A percentile compares a stretch with the other conserved stretches of the same genome.
phyloP scores from a whole-genome alignment of 2,888 invertebrate species.

The Xanthorhoe designata region DNA sequence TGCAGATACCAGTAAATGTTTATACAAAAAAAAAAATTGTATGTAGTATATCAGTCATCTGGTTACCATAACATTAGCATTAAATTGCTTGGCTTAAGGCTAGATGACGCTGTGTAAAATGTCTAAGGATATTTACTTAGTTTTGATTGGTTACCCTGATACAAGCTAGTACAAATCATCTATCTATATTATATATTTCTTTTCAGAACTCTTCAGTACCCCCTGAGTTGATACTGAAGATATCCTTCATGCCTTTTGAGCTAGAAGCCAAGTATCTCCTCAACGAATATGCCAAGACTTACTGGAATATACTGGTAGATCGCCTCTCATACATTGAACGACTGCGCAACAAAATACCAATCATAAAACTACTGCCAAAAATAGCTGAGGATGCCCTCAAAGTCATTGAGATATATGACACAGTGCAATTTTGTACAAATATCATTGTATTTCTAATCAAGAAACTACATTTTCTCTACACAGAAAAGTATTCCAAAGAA shows the following conservation, averaged over 20 bases:
- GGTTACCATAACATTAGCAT: too few species aligned
- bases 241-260: slow-evolving; percentile 75
- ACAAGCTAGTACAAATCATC: too few species aligned
- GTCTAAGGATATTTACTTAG: too few species aligned
- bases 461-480: slow-evolving; percentile 66
- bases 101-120: too few species aligned
- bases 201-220: slow-evolving; percentile 64
- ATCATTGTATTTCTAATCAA: slow-evolving; percentile 64
- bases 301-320: slow-evolving; percentile 73
- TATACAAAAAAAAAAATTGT: too few species aligned
- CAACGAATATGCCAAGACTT: slow-evolving; percentile 68
- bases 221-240: slow-evolving; percentile 68
- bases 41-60: too few species aligned
- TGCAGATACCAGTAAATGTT: too few species aligned
- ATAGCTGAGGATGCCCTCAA: slow-evolving; percentile 63
- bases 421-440: slow-evolving; percentile 60
- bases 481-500: slow-evolving; percentile 51
- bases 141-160: too few species aligned
- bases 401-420: slow-evolving; percentile 64
- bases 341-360: slow-evolving; percentile 56
- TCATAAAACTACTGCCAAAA: slow-evolving; percentile 66
- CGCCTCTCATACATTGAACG: slow-evolving; percentile 67
- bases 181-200: not conserved
- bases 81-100: too few species aligned
- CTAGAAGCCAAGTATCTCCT: slow-evolving; percentile 56